Base-by-base conservation (phyloP, 2,113 vertebrate species). In the Anoura caudifer region DNA sequence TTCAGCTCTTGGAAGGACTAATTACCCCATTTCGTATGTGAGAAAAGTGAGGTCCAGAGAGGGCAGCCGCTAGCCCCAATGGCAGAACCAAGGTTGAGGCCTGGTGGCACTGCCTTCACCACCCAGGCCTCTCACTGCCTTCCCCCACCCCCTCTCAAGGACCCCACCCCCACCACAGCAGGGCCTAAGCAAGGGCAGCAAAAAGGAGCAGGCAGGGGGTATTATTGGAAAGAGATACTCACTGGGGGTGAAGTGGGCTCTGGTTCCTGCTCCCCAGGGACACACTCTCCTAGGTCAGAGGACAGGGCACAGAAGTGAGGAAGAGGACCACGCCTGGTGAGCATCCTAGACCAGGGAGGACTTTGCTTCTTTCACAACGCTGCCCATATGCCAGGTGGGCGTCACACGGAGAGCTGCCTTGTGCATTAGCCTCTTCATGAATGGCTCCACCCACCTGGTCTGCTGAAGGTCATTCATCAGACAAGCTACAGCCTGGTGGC, bases 251-350 rank as follows among this genome's bases (percentile, higher is more conserved):
- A 28, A 14, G 13, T 47, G 59, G 77, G 15, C 33, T 19, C 31
- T 20, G 91, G 15, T 16, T 85, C 59, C 65, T 84, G 91, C 83
- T 99, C 97, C 90, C 98, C 98, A 38, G 99, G 99, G 67, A 99
- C n/a, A 88, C 99, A 99, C 91, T 99, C 99, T 80, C 98, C 98
- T 99, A 95, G 38, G 41, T 67, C 96, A 97, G 52, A 95, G 94
- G 61, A 69, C 79, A 93, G 52, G 56, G 90, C 94, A 96, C 22
- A 90, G 38, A 38, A 85, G 65, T 50, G 70, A 94, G 47, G 33
- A 36, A 65, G 38, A 76, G 84, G 3, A 13, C 22, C 17, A 47
- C 24, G 47, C 47, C 8, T 3, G 26, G 72, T 59, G 28, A 24
- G 14, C 16, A 22, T n/a, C 38, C 47, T 28, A 26, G 47, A 36